These are phyloP conservation scores for Megaceryle maxima DNA, from an alignment of 2,113 vertebrate species.

Conservation along the genomic window DNA sequence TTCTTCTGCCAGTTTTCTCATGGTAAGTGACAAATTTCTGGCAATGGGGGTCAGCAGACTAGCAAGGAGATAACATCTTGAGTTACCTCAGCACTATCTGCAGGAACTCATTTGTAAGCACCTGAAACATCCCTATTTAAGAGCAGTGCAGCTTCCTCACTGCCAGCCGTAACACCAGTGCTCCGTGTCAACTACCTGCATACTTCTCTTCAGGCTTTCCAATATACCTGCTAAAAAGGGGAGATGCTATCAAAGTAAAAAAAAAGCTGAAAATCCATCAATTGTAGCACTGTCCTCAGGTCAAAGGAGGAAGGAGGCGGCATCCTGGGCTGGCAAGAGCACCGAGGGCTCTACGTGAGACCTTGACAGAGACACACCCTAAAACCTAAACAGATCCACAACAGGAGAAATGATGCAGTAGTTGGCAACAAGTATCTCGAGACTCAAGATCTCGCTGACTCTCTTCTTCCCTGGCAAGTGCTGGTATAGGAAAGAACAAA, in stretches of 20 bases:
- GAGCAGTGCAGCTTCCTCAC: background rate
- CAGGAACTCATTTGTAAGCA: background rate
- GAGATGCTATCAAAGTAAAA: background rate
- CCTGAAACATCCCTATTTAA: background rate
- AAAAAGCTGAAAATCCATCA: background rate
- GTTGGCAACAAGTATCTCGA: rapidly evolving
- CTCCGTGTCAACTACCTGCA: rapidly evolving
- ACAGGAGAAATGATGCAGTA: rapidly evolving
- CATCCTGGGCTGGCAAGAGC: background rate
- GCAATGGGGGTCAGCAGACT: background rate
- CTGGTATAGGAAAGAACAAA: background rate
- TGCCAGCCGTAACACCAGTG: background rate
- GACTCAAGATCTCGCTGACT: rapidly evolving
- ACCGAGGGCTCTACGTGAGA: rapidly evolving
- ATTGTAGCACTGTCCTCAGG: background rate
- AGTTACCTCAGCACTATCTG: background rate
- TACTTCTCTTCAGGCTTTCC: background rate
- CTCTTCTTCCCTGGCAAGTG: background rate
- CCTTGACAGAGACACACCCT: too few relatives aligned
- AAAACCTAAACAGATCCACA: background rate
- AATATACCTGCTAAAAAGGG: rapidly evolving
- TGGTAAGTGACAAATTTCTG: background rate
- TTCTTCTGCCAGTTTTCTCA: background rate
- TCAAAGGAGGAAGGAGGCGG: background rate
- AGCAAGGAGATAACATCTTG: background rate